Percentiles rank a stretch among this genome's conserved stretches.
Conservation (phyloP, 2,797 vertebrate species). For the Halcyon smyrnensis region DNA sequence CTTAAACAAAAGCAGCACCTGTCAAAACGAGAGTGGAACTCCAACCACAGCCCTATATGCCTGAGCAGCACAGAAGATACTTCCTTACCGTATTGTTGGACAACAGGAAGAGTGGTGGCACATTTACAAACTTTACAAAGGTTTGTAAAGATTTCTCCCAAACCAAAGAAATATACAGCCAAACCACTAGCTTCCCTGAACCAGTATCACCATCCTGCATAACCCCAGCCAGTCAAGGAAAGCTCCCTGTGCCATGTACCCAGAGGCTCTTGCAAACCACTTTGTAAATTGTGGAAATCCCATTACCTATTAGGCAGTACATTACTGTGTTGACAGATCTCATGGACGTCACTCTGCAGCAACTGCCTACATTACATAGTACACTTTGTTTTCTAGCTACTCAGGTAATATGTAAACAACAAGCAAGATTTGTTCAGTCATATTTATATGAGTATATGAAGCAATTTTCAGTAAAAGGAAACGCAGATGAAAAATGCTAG, state of each 20-base stretch:
- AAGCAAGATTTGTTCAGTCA: background rate
- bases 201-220: fast-evolving
- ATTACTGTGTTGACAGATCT: fast-evolving
- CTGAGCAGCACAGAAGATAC: fast-evolving
- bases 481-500: background rate
- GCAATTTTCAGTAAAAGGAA: background rate
- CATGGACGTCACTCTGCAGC: fast-evolving
- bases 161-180: fast-evolving
- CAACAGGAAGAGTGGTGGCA: background rate
- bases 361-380: fast-evolving
- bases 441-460: background rate
- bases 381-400: background rate
- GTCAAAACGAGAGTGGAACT: fast-evolving
- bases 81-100: fast-evolving
- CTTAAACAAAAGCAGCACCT: background rate
- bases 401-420: background rate
- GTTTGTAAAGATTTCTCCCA: background rate
- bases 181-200: no score
- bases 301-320: background rate
- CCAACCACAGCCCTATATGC: no score
- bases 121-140: background rate
- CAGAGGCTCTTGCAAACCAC: fast-evolving
- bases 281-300: fast-evolving
- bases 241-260: fast-evolving
- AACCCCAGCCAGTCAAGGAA: fast-evolving